Base-by-base conservation (phyloP, 2,888 invertebrate genomes). In the Bembecia ichneumoniformis region DNA sequence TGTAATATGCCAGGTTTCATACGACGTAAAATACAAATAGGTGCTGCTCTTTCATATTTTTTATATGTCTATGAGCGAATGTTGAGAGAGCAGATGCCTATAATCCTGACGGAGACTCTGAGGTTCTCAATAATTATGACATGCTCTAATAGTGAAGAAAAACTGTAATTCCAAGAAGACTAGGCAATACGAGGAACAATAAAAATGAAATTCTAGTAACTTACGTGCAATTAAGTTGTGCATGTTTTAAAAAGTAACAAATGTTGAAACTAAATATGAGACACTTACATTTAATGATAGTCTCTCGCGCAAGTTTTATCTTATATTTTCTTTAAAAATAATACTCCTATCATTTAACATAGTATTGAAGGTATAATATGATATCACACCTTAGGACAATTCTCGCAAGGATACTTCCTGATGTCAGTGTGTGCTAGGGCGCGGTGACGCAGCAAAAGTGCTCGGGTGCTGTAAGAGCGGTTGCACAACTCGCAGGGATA, bases 341-440 rank as follows among this genome's bases (percentile, higher is more conserved):
- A 40, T n/a, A n/a, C 7, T 40, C 3, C 10, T 40, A 13, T n/a
- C 43, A n/a, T 40, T 13, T 40, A 40, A 14, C 13, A n/a, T n/a
- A 40, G n/a, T 13, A 14, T 13, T 40, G 9, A 43, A 20, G 9
- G 15, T 17, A 2, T 28, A 28, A 45, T 15, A 40, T 13, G 15
- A 40, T 47, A 43, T 17, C 88, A 84, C 82, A 94, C 94, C 91
- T 94, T 95, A 58, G 93, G 90, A 73, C 96, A 96, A 75, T 97
- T 96, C 76, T 98, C 97, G 84, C 98, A 98, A 57, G 94, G 93
- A 80, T 96, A 97, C 71, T 94, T 94, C 62, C 95, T 90, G 53
- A 93, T 90, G 72, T 94, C 93, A 20, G 95, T 94, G 78, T 96
- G 95, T 43, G 91, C 90, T 47, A 94, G 86, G 2, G 94, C 93